Base-by-base conservation (phyloP, 2,888 invertebrate genomes). In the Erpobdella octoculata region DNA sequence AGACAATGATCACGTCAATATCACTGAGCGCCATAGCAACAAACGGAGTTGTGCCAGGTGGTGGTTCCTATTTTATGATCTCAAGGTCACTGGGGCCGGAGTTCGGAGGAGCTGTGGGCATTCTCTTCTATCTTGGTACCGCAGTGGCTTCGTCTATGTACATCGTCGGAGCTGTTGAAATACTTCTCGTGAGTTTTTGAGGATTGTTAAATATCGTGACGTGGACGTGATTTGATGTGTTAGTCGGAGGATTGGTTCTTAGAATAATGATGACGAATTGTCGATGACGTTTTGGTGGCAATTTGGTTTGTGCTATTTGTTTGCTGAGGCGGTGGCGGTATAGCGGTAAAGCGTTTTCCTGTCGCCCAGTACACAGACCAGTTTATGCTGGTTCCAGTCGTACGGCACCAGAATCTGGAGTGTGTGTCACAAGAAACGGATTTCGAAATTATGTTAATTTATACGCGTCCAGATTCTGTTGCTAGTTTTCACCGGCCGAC, bases 11-110 rank as follows among this genome's bases (percentile, higher is more conserved):
- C 0, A 86, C 85, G 3, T 83, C 97, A 72, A 96, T 99, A 81
- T 98, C 97, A 71, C 93, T 99, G 93, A 95, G 95, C 79, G 98
- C 98, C 75, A 98, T 98, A 80, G 98, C 98, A 58, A 98, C 98
- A 58, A 98, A 98, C 85, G 98, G 98, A 31, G 96, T 96, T 78
- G 97, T 98, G 73, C 95, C 97, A 12, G 83, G 80, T 31, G 98
- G 98, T 73, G 98, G 98, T 73, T 95, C 96, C 74, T 98, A 98
- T 86, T 98, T 97, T 85, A 97, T 98, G 96, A 98, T 98, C 86
- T 96, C 96, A n/a, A 69, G 98, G 62, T 84, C 86, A 67, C 81
- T 87, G 78, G 98, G 98, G 15, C 98, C 98, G 2, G 98, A 98
- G 86, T 98, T 97, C 85, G 98, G 98, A 64, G 97, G 98, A 33